phyloP scores from a whole-genome alignment of 2,888 invertebrate genomes.

The Epirrhoe alternata region DNA sequence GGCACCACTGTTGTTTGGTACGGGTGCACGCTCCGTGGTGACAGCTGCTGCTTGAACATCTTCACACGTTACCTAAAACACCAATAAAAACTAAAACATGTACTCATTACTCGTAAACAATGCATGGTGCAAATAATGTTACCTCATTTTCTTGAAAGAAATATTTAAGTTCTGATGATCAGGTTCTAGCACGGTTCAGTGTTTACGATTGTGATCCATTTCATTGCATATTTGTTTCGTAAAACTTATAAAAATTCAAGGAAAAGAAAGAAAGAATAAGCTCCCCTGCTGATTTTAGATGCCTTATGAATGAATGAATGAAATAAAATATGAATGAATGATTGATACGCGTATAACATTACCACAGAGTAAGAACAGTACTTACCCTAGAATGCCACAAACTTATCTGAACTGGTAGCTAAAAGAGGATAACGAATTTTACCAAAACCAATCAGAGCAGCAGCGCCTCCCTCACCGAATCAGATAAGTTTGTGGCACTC shows the following conservation, averaged over 20 bases:
- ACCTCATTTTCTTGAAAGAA: constrained; percentile 40
- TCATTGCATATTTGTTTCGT: not conserved
- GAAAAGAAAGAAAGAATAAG: not conserved
- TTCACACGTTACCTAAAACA: constrained; percentile 40
- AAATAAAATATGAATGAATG: not conserved
- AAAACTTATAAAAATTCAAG: not conserved
- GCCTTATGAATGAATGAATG: not conserved
- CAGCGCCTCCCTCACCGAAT: no score
- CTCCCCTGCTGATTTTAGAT: constrained; percentile 5
- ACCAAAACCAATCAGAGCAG: no score
- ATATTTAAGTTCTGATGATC: not conserved
- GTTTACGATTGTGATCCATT: not conserved
- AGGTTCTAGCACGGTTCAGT: not conserved
- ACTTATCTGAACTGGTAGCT: no score
- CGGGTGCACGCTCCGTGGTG: constrained; percentile 78
- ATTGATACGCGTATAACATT: not conserved
- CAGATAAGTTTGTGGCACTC: no score
- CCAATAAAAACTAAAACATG: constrained; percentile 32
- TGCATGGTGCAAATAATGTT: constrained; percentile 18
- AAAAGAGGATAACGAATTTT: no score
- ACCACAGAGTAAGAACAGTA: no score
- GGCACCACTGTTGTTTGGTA: constrained; percentile 82
- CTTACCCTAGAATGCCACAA: no score
- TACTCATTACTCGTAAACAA: constrained; percentile 29
- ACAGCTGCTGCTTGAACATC: constrained; percentile 82